Evolutionary conservation across 2,797 vertebrate species (phyloP).

Genomic region (Melanotaenia trifasciata): DNA sequence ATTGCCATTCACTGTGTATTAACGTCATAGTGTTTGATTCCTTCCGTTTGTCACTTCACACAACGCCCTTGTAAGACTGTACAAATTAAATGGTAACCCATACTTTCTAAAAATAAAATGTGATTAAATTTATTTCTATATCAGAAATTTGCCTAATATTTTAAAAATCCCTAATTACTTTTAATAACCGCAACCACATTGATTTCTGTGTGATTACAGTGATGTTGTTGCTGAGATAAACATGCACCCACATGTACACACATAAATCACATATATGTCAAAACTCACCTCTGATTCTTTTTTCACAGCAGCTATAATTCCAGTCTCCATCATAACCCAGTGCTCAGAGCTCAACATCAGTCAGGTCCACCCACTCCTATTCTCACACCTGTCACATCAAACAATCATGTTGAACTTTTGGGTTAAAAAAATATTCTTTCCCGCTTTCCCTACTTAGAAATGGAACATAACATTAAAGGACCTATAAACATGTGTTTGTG

Average conservation of each 20-base stretch:
- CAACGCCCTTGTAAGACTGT: conserved; percentile 18
- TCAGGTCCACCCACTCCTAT: conserved; percentile 73
- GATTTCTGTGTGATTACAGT: conserved; percentile 13
- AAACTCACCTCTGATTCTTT: conserved; percentile 60
- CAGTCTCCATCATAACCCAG: conserved; percentile 70
- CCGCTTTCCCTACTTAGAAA: conserved; percentile 50
- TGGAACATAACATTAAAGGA: conserved; percentile 36
- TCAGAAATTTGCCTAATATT: neutral
- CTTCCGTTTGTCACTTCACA: conserved; percentile 46
- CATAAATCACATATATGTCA: conserved; percentile 63
- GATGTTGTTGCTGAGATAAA: conserved; percentile 11
- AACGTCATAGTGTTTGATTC: conserved; percentile 58
- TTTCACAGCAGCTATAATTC: conserved; percentile 72
- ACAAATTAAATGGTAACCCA: conserved; percentile 9
- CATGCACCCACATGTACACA: conserved; percentile 2
- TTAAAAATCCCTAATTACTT: neutral
- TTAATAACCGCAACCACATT: neutral
- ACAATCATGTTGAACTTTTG: conserved; percentile 70
- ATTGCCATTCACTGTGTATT: conserved; percentile 65
- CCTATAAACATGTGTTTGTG: conserved; percentile 54
- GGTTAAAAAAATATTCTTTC: conserved; percentile 58
- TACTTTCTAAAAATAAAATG: conserved; percentile 2
- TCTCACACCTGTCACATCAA: conserved; percentile 82
- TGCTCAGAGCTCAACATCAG: conserved; percentile 74
- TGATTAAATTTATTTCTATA: neutral